These are phyloP conservation scores for Pristis pectinata DNA, from an alignment of 2,797 vertebrate genomes.

Conservation along the genomic window DNA sequence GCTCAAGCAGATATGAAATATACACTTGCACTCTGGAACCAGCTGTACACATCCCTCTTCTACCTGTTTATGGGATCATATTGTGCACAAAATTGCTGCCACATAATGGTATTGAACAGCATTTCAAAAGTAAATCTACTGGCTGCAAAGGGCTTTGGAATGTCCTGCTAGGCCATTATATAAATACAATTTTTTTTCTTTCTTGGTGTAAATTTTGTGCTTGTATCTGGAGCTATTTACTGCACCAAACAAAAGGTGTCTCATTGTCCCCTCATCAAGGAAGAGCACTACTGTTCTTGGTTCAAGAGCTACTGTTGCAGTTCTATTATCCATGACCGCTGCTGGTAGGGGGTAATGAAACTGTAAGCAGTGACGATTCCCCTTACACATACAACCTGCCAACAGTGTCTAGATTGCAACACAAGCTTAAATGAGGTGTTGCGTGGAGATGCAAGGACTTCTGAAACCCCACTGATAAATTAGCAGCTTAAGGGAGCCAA, in stretches of 20 bases:
- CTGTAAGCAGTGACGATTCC: background rate
- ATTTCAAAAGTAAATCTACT: background rate
- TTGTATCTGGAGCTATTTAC: background rate
- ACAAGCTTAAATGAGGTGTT: background rate
- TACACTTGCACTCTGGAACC: no score
- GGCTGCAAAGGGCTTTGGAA: background rate
- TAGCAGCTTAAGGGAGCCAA: background rate
- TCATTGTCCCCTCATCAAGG: background rate
- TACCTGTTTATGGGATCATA: background rate
- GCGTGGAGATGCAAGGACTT: background rate
- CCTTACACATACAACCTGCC: background rate
- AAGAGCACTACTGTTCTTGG: background rate
- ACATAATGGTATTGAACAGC: background rate
- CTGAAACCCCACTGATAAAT: background rate
- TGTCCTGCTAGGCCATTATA: background rate
- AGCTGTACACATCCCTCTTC: no score
- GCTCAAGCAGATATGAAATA: no score
- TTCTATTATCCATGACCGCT: background rate
- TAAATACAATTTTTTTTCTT: background rate
- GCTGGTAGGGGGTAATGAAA: background rate
- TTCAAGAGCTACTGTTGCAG: background rate
- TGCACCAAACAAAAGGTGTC: background rate
- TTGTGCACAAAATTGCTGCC: background rate
- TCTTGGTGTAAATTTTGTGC: background rate
- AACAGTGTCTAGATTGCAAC: background rate